These are phyloP conservation scores for Stenichneumon culpator DNA, from an alignment of 2,888 invertebrate genomes.

Conservation along the genomic window DNA sequence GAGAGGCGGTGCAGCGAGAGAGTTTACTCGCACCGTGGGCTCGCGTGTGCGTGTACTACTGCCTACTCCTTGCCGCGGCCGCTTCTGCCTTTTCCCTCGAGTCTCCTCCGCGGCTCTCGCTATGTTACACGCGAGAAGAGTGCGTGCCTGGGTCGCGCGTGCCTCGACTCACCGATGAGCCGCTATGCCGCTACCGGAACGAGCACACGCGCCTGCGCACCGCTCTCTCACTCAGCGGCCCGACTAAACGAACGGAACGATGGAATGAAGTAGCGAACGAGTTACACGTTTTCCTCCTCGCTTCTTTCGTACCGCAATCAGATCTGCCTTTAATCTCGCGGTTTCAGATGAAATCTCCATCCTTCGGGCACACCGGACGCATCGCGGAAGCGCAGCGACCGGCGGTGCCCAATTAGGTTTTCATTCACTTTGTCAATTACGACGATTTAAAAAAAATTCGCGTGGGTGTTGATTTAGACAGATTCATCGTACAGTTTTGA, in stretches of 20 bases:
- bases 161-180: slow-evolving; percentile 74
- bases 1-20: slow-evolving; percentile 63
- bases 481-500: too few relatives aligned
- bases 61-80: background rate
- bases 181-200: slow-evolving; percentile 19
- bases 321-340: slow-evolving; percentile 51
- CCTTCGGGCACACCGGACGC: too few relatives aligned
- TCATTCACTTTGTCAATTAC: too few relatives aligned
- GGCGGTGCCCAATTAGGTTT: too few relatives aligned
- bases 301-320: slow-evolving; percentile 48
- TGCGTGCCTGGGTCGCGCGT: slow-evolving; percentile 78
- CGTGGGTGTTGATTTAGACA: too few relatives aligned
- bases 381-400: too few relatives aligned
- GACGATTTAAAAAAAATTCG: too few relatives aligned
- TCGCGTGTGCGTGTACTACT: slow-evolving; percentile 28
- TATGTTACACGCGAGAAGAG: slow-evolving; percentile 68
- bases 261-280: slow-evolving; percentile 61
- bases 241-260: slow-evolving; percentile 59
- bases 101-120: slow-evolving; percentile 51
- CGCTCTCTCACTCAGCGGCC: slow-evolving; percentile 28
- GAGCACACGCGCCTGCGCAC: slow-evolving; percentile 21
- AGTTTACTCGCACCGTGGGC: slow-evolving; percentile 56
- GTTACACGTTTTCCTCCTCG: slow-evolving; percentile 56
- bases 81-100: slow-evolving; percentile 25
- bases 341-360: background rate